Percentiles rank a stretch among this genome's conserved stretches.
Evolutionary conservation across 2,797 vertebrate species (phyloP).

Genomic region (Okamejei kenojei): DNA sequence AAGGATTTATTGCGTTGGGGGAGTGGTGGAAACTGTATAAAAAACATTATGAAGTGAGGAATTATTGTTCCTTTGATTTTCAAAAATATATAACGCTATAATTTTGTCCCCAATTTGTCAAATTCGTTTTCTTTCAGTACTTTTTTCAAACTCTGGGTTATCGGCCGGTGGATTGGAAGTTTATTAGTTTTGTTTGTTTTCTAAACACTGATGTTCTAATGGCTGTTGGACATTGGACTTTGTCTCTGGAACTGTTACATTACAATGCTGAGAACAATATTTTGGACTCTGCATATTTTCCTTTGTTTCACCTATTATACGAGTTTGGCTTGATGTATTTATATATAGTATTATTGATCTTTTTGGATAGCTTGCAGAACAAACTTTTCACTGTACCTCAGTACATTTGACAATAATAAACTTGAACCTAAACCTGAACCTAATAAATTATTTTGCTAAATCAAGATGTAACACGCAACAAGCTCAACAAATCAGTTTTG

Average conservation of each 20-base stretch:
- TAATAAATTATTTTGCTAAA: not conserved
- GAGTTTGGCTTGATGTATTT: no score
- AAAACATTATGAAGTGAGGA: not conserved
- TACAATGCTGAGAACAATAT: no score
- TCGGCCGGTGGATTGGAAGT: not conserved
- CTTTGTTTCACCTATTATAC: no score
- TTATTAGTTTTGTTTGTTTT: not conserved
- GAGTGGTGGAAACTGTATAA: not conserved
- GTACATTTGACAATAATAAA: no score
- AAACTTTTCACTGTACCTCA: no score
- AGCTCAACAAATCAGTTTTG: not conserved
- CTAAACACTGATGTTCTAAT: not conserved
- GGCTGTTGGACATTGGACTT: not conserved
- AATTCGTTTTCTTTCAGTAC: not conserved
- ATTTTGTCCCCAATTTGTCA: not conserved
- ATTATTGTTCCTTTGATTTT: not conserved
- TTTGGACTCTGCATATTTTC: no score
- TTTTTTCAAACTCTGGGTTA: not conserved
- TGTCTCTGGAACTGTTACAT: no score
- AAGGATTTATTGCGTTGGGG: no score
- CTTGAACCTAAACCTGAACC: no score
- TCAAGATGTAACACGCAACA: not conserved
- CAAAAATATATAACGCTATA: not conserved
- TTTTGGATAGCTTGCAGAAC: no score
- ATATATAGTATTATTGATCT: no score